Percentiles rank a stretch among this genome's conserved stretches.
Evolutionary conservation across 2,113 vertebrate genomes (phyloP).

Genomic region (Osmerus eperlanus): DNA sequence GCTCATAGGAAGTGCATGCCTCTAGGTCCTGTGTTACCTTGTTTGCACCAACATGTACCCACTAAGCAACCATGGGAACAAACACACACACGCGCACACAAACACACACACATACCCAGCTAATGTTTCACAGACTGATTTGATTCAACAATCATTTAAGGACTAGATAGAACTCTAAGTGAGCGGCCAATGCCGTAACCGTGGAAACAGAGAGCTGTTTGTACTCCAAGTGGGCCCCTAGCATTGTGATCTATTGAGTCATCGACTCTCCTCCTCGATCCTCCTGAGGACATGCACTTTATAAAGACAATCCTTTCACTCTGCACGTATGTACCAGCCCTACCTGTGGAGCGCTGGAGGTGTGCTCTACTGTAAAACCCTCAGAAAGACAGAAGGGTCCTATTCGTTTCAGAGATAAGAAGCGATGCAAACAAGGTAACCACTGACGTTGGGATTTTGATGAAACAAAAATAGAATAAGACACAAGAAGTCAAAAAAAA

Average conservation of each 20-base stretch:
- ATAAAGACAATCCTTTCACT: too few relatives aligned
- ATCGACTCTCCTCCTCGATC: too few relatives aligned
- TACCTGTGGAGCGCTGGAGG: too few relatives aligned
- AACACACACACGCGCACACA: background rate
- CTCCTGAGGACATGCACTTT: too few relatives aligned
- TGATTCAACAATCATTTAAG: background rate
- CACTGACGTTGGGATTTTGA: constrained; percentile 40
- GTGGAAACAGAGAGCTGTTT: constrained; percentile 38
- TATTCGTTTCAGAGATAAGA: background rate
- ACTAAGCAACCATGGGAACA: background rate
- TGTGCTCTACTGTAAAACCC: too few relatives aligned
- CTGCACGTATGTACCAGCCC: too few relatives aligned
- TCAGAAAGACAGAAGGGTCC: too few relatives aligned
- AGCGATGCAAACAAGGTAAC: constrained; percentile 71
- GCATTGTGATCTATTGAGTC: background rate
- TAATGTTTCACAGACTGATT: background rate
- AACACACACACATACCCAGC: background rate
- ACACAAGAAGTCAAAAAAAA: constrained; percentile 38
- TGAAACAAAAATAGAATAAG: constrained; percentile 33
- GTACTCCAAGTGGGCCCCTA: background rate
- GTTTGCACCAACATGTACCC: constrained; percentile 59
- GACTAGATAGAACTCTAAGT: constrained; percentile 23
- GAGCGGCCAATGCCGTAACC: constrained; percentile 32
- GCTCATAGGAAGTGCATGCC: constrained; percentile 50
- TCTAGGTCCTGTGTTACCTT: constrained; percentile 66